Percentiles rank a stretch among this genome's conserved stretches.
These are phyloP conservation scores for Melieria omissa DNA, from an alignment of 2,888 invertebrate genomes.

Conservation along the genomic window DNA sequence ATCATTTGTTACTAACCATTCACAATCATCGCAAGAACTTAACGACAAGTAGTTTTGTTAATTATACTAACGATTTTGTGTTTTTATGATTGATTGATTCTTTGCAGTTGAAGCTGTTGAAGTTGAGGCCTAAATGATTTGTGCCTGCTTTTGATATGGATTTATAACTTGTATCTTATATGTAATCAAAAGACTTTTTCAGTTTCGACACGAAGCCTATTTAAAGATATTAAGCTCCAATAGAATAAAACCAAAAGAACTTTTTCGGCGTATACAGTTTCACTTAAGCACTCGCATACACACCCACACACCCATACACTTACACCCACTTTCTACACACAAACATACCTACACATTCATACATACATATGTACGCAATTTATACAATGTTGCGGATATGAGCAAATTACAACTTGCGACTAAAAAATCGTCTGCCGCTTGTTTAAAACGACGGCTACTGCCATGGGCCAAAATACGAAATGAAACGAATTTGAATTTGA, in stretches of 20 bases:
- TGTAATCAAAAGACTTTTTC: conserved; percentile 54
- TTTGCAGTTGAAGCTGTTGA: conserved; percentile 67
- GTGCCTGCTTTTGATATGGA: conserved; percentile 61
- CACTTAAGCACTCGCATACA: conserved; percentile 43
- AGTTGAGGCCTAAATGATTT: conserved; percentile 65
- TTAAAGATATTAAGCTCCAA: too few species aligned
- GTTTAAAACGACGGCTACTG: too few species aligned
- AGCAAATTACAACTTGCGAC: too few species aligned
- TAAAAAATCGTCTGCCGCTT: too few species aligned
- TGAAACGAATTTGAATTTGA: too few species aligned
- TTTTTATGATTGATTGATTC: conserved; percentile 66
- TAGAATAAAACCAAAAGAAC: conserved; percentile 18
- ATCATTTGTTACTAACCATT: conserved; percentile 53
- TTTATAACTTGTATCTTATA: conserved; percentile 52
- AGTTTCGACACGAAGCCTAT: conserved; percentile 45
- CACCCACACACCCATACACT: conserved; percentile 36
- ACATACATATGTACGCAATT: conserved; percentile 15
- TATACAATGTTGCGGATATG: not conserved
- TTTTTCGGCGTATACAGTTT: conserved; percentile 7
- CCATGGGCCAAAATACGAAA: too few species aligned
- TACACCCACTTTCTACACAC: conserved; percentile 36
- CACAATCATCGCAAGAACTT: conserved; percentile 47
- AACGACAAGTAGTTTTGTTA: conserved; percentile 42
- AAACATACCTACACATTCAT: not conserved
- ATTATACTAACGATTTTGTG: conserved; percentile 60